Evolutionary conservation across 2,888 invertebrate genomes (phyloP), one percentile per base, ranked within the genome.

Genomic region (Carabus problematicus): DNA sequence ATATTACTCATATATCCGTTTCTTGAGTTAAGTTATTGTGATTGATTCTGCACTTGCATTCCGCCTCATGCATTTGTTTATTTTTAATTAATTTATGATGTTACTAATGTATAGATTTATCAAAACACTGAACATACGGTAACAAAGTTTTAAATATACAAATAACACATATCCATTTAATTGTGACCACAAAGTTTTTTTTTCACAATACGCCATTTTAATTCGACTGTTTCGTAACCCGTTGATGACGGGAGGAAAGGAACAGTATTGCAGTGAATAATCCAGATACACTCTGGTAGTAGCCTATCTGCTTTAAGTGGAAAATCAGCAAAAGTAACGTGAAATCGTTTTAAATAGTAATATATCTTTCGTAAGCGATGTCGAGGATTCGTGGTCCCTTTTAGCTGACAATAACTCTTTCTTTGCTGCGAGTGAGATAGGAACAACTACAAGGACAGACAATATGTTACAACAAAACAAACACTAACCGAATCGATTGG

Each of bases 111-210:
- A 75, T 74, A 74, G 73, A 71, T 74, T 72, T 75, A 76, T 75
- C 75, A 75, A 75, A 76, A 76, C 74, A 74, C 72, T 72, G 71
- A 66, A 66, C 66, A 66, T 66, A 66, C 66, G 66, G 49, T 66
- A 68, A 70, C 72, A 67, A 72, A 74, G 73, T 69, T 64, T 72
- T 71, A 68, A 63, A 72, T 68, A 69, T 74, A 75, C 74, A 70
- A 73, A 73, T 74, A 76, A 75, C 75, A 76, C 73, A 75, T 73
- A 74, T 68, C 71, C 64, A 72, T 55, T 72, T 74, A 75, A 76
- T 74, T 76, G 75, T 66, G 59, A 66, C 66, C 66, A 66, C 58
- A 58, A 52, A 63, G 58, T 56, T 40, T 40, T 47, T n/a, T n/a
- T n/a, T n/a, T n/a, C n/a, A 66, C 59, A 49, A 66, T 47, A 49